Evolutionary conservation across 2,113 vertebrate species (phyloP), one percentile per base, ranked within the genome.

Genomic region (Hippocampus mohnikei): DNA sequence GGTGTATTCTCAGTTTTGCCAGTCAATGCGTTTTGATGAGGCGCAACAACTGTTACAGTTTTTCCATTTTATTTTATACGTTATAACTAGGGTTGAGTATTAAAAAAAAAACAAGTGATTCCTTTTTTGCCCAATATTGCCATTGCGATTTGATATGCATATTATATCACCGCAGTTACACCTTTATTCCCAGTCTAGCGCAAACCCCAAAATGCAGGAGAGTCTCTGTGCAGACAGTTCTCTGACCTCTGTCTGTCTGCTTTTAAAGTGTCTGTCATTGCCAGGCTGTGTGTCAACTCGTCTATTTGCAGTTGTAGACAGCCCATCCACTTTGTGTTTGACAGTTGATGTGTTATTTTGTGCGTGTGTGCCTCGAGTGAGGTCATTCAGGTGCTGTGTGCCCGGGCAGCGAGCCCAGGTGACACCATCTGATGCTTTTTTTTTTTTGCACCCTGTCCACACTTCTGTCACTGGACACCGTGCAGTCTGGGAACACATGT

Each of bases 221-320:
- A 59, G 58, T 69, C 46, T 63, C 10, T 41, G 73, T 77, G 67
- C 81, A 82, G 69, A 72, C 69, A 53, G 27, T 62, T 74, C 74
- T 75, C 71, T 88, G 85, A 83, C 84, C 78, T 86, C 87, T 75
- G 81, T 83, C 75, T 84, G 79, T 84, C 77, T 80, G 80, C 80
- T 74, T 72, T 80, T 81, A 73, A 73, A 73, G 75, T 70, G 74
- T 84, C 80, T 70, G 78, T 79, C 84, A 81, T 67, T 82, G 73
- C 82, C 75, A 75, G 60, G 76, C 68, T 60, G 46, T 50, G 70
- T 83, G 85, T 88, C 88, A 80, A 74, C 64, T 55, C 42, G 10
- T 88, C 87, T 91, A 91, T 89, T 89, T 90, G 74, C 78, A 88
- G 89, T 55, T 63, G 60, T 82, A 81, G 87, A 82, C 86, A 74